Percentiles rank a stretch among this genome's conserved stretches.
Evolutionary conservation across 2,888 invertebrate genomes (phyloP).

Genomic region (Leptinotarsa rubiginosa): DNA sequence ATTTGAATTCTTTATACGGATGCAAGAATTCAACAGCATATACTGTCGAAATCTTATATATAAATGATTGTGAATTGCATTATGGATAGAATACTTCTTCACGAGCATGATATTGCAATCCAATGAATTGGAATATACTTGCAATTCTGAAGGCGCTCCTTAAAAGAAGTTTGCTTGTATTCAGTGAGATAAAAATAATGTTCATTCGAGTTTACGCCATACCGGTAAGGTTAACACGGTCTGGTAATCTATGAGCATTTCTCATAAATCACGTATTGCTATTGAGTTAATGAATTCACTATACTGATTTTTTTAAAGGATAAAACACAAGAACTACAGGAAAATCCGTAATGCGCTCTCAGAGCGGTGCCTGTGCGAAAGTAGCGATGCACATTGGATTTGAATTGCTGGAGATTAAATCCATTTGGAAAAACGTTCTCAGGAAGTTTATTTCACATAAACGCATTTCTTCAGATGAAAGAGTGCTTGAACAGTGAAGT

Average conservation of each 20-base stretch:
- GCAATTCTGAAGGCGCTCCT: background rate
- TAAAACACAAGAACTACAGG: too few species aligned
- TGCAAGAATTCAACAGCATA: background rate
- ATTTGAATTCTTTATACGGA: background rate
- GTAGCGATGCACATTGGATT: too few species aligned
- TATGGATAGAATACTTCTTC: constrained; percentile 6
- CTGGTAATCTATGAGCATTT: background rate
- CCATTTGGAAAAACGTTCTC: too few species aligned
- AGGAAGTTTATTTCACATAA: too few species aligned
- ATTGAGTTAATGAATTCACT: background rate
- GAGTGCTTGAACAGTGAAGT: too few species aligned
- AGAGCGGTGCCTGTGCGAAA: too few species aligned
- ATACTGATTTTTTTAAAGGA: background rate
- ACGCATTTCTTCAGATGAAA: too few species aligned
- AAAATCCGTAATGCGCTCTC: too few species aligned
- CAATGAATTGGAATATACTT: background rate
- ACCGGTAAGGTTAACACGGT: background rate
- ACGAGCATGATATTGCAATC: background rate
- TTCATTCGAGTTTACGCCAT: background rate
- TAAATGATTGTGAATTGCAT: background rate
- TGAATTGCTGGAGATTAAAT: too few species aligned
- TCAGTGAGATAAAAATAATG: background rate
- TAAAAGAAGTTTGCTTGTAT: background rate
- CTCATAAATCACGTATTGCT: background rate
- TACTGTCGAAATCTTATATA: background rate